phyloP scores from a whole-genome alignment of 2,888 invertebrate species.

The Ypsolopha sequella region DNA sequence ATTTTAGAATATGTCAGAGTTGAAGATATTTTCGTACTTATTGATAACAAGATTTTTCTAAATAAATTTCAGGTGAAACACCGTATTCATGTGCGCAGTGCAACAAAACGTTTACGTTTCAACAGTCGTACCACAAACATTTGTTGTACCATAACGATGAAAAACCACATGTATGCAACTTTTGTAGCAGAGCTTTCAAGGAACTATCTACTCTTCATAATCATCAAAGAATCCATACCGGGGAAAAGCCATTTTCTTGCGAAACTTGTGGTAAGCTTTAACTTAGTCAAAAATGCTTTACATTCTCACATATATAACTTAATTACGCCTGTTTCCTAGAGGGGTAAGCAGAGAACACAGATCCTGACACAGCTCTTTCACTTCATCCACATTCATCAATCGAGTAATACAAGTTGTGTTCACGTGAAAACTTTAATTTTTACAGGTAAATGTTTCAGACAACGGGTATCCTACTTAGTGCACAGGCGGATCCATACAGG shows the following conservation, averaged over 20 bases:
- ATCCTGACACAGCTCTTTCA: background rate
- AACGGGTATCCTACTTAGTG: conserved; percentile 87
- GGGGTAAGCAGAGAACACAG: background rate
- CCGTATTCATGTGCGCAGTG: conserved; percentile 87
- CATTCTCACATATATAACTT: too few relatives aligned
- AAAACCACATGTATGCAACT: conserved; percentile 81
- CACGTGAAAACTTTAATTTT: conserved; percentile 12
- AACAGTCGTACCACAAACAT: conserved; percentile 92
- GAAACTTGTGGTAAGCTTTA: conserved; percentile 81
- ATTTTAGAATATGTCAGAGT: too few relatives aligned
- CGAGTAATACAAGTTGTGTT: too few relatives aligned
- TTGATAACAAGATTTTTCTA: too few relatives aligned
- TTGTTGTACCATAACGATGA: conserved; percentile 89
- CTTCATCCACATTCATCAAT: too few relatives aligned
- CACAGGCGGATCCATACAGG: conserved; percentile 88
- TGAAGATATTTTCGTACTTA: too few relatives aligned
- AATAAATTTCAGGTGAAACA: conserved; percentile 83
- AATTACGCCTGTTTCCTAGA: too few relatives aligned
- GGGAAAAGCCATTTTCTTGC: conserved; percentile 89
- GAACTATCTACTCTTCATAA: conserved; percentile 90
- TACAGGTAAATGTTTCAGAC: conserved; percentile 87
- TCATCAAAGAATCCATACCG: conserved; percentile 87
- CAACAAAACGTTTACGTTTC: conserved; percentile 89
- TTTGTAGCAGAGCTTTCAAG: conserved; percentile 87
- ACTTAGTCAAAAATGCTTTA: too few relatives aligned